phyloP scores from a whole-genome alignment of 2,797 vertebrate species.

The Myiotriccus ornatus region DNA sequence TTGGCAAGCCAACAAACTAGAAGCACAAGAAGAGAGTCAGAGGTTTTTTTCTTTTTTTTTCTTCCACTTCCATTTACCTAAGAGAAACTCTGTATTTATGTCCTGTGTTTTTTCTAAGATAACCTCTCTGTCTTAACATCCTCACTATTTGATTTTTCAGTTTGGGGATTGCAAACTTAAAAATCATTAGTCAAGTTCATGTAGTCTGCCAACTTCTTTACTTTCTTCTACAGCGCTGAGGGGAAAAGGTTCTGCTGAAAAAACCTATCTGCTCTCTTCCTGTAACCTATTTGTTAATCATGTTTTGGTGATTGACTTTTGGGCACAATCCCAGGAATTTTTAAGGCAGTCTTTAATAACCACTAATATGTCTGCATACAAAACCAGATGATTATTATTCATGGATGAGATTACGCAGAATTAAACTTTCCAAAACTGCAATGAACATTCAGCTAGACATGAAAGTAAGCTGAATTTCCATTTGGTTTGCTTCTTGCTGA shows the following conservation, averaged over 20 bases:
- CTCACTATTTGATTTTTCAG: neutral
- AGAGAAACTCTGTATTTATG: neutral
- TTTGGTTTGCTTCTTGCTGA: constrained; percentile 89
- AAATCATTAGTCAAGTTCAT: neutral
- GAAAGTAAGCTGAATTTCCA: constrained; percentile 83
- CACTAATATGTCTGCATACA: constrained; percentile 71
- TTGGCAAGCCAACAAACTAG: neutral
- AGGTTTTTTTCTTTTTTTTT: fast-evolving
- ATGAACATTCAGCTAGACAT: constrained; percentile 73
- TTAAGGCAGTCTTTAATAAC: constrained; percentile 75
- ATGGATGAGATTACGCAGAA: constrained; percentile 79
- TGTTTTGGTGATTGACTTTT: constrained; percentile 74
- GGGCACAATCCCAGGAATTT: constrained; percentile 74
- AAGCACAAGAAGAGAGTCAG: neutral
- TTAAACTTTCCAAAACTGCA: constrained; percentile 78
- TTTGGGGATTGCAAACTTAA: neutral
- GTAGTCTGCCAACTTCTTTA: constrained; percentile 29
- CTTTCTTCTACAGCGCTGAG: neutral
- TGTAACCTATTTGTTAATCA: constrained; percentile 74
- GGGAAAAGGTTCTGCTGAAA: constrained; percentile 36
- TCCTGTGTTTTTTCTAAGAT: neutral
- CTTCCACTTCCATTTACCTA: neutral
- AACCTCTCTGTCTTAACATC: neutral
- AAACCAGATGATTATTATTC: constrained; percentile 85
- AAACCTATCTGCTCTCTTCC: constrained; percentile 60